Conservation (phyloP, 2,113 vertebrate genomes). For the Morphnarchus princeps region DNA sequence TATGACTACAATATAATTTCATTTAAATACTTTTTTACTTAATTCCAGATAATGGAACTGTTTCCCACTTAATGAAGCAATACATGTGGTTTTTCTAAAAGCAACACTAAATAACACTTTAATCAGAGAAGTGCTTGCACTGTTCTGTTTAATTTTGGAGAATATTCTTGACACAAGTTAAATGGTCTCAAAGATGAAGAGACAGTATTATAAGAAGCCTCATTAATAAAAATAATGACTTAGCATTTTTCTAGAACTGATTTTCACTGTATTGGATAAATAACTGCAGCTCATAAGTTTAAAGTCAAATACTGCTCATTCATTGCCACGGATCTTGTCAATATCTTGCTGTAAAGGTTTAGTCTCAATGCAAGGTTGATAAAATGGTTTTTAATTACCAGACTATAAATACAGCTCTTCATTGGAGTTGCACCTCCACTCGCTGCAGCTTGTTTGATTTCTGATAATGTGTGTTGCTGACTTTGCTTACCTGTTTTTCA, state of each 20-base stretch:
- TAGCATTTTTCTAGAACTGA: conserved; percentile 58
- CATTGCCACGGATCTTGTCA: conserved; percentile 76
- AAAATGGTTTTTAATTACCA: conserved; percentile 98
- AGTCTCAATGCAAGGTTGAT: conserved; percentile 78
- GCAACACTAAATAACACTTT: conserved; percentile 45
- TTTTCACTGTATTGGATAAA: conserved; percentile 67
- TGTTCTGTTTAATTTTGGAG: conserved; percentile 37
- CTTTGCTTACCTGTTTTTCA: conserved; percentile 82
- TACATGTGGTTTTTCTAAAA: conserved; percentile 29
- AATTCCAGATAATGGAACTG: neutral
- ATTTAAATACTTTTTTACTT: conserved; percentile 11
- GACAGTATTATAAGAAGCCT: conserved; percentile 43
- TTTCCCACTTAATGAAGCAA: conserved; percentile 22
- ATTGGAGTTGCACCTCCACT: conserved; percentile 69
- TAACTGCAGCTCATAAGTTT: conserved; percentile 83
- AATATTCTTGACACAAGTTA: conserved; percentile 42
- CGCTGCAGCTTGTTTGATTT: conserved; percentile 87
- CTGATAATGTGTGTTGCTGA: conserved; percentile 95
- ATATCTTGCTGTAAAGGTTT: conserved; percentile 79
- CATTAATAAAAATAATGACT: conserved; percentile 66
- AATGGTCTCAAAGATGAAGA: conserved; percentile 37
- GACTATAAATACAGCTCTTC: conserved; percentile 84
- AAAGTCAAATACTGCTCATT: conserved; percentile 84
- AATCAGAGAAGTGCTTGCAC: conserved; percentile 49
- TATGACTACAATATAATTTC: neutral